These are phyloP conservation scores for Cantharis flavilabris DNA, from an alignment of 2,888 invertebrate species.

Conservation along the genomic window DNA sequence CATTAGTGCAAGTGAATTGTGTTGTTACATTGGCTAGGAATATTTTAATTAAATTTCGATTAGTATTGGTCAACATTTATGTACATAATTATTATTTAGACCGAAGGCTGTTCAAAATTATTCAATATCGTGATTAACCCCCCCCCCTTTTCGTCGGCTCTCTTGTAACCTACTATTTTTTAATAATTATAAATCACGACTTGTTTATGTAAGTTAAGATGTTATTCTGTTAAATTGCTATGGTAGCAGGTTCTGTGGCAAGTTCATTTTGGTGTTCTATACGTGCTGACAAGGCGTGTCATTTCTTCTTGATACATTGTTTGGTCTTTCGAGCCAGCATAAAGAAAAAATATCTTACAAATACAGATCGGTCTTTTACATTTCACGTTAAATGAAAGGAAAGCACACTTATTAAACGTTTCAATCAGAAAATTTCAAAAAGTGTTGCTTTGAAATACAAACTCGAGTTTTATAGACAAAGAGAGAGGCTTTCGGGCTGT, in stretches of 20 bases:
- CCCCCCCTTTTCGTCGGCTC: no score
- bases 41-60: no score
- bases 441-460: background rate
- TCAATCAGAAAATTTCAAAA: background rate
- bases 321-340: constrained; percentile 8
- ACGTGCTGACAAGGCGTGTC: constrained; percentile 27
- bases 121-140: no score
- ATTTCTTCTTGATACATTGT: constrained; percentile 29
- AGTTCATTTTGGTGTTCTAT: constrained; percentile 11
- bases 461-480: background rate
- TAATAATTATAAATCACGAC: background rate
- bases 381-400: background rate
- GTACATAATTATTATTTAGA: no score
- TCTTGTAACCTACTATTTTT: no score
- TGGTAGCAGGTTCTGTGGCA: constrained; percentile 16
- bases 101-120: no score
- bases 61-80: no score
- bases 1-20: no score
- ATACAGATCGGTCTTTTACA: background rate
- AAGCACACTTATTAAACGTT: background rate
- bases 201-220: background rate
- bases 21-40: no score
- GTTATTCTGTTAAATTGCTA: constrained; percentile 17
- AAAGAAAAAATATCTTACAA: constrained; percentile 4
- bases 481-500: background rate